A percentile compares a stretch with the other conserved stretches of the same genome.
These are phyloP conservation scores for Meriones psammophilus DNA, from an alignment of 2,797 vertebrate genomes.

Conservation along the genomic window DNA sequence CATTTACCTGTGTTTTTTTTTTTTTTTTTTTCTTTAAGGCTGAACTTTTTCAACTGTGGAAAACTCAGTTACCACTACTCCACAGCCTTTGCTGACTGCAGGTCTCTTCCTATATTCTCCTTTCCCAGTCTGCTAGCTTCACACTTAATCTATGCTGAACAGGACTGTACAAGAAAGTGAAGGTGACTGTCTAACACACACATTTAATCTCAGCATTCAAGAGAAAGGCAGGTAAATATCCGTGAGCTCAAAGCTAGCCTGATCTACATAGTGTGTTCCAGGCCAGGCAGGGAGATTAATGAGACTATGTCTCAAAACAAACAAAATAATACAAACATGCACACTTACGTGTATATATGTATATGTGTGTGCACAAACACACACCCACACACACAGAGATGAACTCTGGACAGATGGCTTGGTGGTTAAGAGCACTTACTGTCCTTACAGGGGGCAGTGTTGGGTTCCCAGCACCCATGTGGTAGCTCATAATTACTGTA, in stretches of 20 bases:
- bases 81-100: neutral
- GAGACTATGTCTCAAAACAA: neutral
- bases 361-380: too few species aligned
- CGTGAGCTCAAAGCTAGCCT: neutral
- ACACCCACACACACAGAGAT: neutral
- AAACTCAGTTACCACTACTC: neutral
- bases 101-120: neutral
- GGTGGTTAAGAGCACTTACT: neutral
- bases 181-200: neutral
- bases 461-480: neutral
- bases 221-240: neutral
- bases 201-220: neutral
- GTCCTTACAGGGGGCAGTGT: neutral
- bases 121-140: neutral
- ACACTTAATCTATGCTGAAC: neutral
- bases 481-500: neutral
- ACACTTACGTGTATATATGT: neutral
- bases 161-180: neutral
- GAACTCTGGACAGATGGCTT: neutral
- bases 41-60: constrained; percentile 33
- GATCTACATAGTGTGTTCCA: neutral
- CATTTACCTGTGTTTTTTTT: neutral
- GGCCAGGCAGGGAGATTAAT: neutral
- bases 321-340: neutral
- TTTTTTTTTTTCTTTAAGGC: neutral